A percentile compares a stretch with the other conserved stretches of the same genome.
phyloP scores from a whole-genome alignment of 2,888 invertebrate species.

The Shargacucullia verbasci region DNA sequence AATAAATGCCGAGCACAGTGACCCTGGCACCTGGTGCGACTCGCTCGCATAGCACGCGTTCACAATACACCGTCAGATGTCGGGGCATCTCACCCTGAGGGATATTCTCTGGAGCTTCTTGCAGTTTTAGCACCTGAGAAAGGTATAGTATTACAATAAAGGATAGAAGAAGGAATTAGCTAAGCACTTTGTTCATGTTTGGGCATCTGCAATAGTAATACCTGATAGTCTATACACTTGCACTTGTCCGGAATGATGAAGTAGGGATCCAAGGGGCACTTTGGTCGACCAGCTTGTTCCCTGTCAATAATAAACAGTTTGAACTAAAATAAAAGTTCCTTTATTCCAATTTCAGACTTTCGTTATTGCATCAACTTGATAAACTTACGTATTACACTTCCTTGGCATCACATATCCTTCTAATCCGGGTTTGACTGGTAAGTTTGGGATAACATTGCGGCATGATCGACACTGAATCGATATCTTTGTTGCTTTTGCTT shows the following conservation, averaged over 20 bases:
- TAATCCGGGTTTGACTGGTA: conserved; percentile 97
- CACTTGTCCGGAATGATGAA: conserved; percentile 99
- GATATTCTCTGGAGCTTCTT: conserved; percentile 96
- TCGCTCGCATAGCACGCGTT: conserved; percentile 96
- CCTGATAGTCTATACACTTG: conserved; percentile 98
- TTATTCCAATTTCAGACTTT: not conserved
- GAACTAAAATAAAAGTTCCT: not conserved
- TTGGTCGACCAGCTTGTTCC: conserved; percentile 97
- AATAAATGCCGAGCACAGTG: conserved; percentile 97
- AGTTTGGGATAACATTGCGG: conserved; percentile 95
- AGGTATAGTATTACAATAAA: not conserved
- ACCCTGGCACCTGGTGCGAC: conserved; percentile 99
- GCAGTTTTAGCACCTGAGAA: conserved; percentile 94
- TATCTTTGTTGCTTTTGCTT: conserved; percentile 98
- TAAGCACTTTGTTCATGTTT: no score
- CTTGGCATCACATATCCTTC: conserved; percentile 99
- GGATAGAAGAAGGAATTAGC: no score
- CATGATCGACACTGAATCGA: conserved; percentile 99
- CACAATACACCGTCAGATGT: conserved; percentile 98
- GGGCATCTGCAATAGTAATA: no score
- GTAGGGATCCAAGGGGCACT: conserved; percentile 99
- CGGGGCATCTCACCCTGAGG: conserved; percentile 99
- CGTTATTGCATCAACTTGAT: not conserved
- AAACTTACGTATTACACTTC: conserved; percentile 96
- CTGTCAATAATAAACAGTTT: conserved; percentile 82